A percentile compares a stretch with the other conserved stretches of the same genome.
Evolutionary conservation across 2,888 invertebrate genomes (phyloP).

Genomic region (Drosophila limbata): DNA sequence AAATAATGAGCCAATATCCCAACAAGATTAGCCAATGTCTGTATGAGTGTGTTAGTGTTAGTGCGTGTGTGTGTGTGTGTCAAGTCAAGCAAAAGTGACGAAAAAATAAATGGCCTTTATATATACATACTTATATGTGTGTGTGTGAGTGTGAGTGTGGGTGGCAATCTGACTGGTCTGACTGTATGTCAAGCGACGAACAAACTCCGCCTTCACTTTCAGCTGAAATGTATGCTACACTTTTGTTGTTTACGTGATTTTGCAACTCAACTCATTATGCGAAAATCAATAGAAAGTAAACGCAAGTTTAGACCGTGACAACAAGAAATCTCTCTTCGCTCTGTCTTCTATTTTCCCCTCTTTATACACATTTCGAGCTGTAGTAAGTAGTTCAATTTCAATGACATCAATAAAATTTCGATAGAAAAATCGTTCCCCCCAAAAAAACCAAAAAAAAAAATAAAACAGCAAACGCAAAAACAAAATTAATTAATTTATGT

Average conservation of each 20-base stretch:
- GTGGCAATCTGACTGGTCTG: constrained; percentile 13
- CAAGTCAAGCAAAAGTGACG: constrained; percentile 25
- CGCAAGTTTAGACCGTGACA: constrained; percentile 58
- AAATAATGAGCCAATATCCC: constrained; percentile 10
- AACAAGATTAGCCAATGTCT: constrained; percentile 12
- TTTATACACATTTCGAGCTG: constrained; percentile 11
- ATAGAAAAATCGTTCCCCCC: constrained; percentile 44
- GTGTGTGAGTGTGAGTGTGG: not conserved
- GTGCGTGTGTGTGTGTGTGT: constrained; percentile 20
- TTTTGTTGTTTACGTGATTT: constrained; percentile 30
- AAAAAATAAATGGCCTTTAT: constrained; percentile 18
- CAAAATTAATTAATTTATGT: constrained; percentile 80
- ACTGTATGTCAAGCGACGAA: constrained; percentile 5
- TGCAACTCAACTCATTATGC: constrained; percentile 47
- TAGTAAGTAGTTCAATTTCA: constrained; percentile 62
- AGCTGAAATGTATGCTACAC: constrained; percentile 59
- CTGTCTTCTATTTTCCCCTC: not conserved
- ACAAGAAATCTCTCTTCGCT: not conserved
- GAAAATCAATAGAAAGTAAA: constrained; percentile 64
- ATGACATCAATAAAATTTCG: constrained; percentile 74
- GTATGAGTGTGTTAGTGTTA: not conserved
- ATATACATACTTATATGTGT: not conserved
- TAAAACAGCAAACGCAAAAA: constrained; percentile 55
- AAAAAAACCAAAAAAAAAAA: constrained; percentile 23
- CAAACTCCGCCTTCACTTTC: not conserved